These are phyloP conservation scores for Plagodis dolabraria DNA, from an alignment of 2,888 invertebrate species.

Conservation along the genomic window DNA sequence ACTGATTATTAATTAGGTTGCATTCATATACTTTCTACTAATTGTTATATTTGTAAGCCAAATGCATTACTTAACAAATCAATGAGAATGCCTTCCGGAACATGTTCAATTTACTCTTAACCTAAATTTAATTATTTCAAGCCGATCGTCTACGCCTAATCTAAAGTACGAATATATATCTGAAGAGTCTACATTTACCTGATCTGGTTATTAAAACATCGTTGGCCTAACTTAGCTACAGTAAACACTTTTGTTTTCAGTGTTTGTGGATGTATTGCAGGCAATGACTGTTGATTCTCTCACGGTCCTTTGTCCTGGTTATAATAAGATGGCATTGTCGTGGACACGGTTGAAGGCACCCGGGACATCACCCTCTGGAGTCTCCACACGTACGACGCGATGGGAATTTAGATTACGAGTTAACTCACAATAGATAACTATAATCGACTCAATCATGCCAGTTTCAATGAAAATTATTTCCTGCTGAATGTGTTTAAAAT, in stretches of 20 bases:
- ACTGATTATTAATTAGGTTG: conserved; percentile 26
- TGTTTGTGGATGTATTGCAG: conserved; percentile 43
- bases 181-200: neutral
- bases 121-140: too few species aligned
- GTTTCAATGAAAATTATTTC: conserved; percentile 45
- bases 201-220: conserved; percentile 15
- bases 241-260: conserved; percentile 34
- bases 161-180: neutral
- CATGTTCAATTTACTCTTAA: too few species aligned
- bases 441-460: conserved; percentile 59
- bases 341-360: conserved; percentile 66
- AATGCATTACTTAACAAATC: conserved; percentile 62
- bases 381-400: conserved; percentile 53
- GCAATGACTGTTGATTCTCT: conserved; percentile 63
- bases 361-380: conserved; percentile 70
- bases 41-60: conserved; percentile 45
- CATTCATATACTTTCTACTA: too few species aligned
- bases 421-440: conserved; percentile 64
- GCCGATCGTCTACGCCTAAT: too few species aligned
- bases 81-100: too few species aligned
- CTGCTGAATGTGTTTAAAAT: conserved; percentile 28
- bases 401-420: conserved; percentile 74
- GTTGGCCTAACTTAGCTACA: conserved; percentile 8
- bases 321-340: conserved; percentile 75
- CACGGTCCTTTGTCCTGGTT: conserved; percentile 70